A percentile compares a stretch with the other conserved stretches of the same genome.
Conservation (phyloP, 1,140 invertebrate species). For the Brachionus koreanus region DNA sequence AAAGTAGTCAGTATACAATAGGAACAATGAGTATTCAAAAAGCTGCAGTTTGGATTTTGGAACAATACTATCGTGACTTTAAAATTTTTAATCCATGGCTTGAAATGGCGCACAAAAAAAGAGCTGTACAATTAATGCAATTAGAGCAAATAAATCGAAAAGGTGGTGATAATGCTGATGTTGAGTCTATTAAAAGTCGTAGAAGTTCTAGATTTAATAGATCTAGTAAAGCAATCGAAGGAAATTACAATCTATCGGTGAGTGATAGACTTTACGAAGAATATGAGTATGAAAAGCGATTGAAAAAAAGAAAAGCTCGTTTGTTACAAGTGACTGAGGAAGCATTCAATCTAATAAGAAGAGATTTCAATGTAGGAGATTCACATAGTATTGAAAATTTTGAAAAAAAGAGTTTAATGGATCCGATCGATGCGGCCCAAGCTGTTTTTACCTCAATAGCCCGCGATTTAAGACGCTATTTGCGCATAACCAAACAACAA, state of each 20-base stretch:
- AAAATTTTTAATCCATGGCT: slow-evolving; percentile 92
- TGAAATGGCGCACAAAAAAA: slow-evolving; percentile 60
- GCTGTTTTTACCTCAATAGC: slow-evolving; percentile 94
- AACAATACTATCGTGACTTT: slow-evolving; percentile 93
- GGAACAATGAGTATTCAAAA: slow-evolving; percentile 79
- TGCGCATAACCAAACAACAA: slow-evolving; percentile 88
- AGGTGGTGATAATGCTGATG: background rate
- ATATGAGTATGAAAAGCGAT: slow-evolving; percentile 87
- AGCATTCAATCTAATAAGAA: slow-evolving; percentile 87
- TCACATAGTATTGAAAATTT: background rate
- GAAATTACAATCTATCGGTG: background rate
- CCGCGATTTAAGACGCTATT: slow-evolving; percentile 87
- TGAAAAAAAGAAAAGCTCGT: slow-evolving; percentile 80
- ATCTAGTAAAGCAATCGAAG: background rate
- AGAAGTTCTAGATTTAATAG: background rate
- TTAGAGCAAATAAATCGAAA: background rate
- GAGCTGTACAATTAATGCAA: background rate
- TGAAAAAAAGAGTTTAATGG: slow-evolving; percentile 25
- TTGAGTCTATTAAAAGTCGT: background rate
- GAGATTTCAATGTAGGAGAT: slow-evolving; percentile 48
- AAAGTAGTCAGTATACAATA: slow-evolving; percentile 68
- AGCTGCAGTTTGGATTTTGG: slow-evolving; percentile 85
- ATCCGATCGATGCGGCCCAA: slow-evolving; percentile 44
- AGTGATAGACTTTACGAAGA: slow-evolving; percentile 82
- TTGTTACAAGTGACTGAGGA: slow-evolving; percentile 88